Evolutionary conservation across 2,113 vertebrate genomes (phyloP).

Genomic region (Cettia cetti): DNA sequence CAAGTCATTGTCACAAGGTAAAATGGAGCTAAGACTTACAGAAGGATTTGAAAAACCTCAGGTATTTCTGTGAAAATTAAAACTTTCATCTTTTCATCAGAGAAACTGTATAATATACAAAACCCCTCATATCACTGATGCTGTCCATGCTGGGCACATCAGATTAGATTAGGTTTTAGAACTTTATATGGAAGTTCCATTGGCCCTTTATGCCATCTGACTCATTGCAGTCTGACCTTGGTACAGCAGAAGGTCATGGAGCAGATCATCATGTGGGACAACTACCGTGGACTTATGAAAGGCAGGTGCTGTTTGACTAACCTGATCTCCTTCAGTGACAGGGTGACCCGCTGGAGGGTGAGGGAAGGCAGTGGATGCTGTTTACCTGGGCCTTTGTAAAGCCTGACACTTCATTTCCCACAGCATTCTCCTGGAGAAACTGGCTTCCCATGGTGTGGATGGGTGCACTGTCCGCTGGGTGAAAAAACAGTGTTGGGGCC

Average conservation of each 20-base stretch:
- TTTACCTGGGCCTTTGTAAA: neutral
- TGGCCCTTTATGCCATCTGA: neutral
- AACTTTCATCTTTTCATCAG: neutral
- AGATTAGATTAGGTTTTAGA: neutral
- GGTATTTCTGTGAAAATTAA: slow-evolving; percentile 5
- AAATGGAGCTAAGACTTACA: neutral
- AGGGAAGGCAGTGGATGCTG: neutral
- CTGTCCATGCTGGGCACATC: neutral
- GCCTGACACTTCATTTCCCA: neutral
- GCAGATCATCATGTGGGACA: neutral
- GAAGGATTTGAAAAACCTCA: neutral
- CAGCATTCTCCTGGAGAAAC: neutral
- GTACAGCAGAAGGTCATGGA: neutral
- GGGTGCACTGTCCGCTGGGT: neutral
- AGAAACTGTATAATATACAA: neutral
- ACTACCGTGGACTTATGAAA: neutral
- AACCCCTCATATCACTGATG: neutral
- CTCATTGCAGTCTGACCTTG: neutral
- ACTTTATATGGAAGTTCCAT: neutral
- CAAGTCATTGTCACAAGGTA: slow-evolving; percentile 28
- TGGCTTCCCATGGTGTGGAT: neutral
- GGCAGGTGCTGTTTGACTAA: neutral
- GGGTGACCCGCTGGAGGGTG: rapidly evolving
- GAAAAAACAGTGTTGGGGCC: neutral
- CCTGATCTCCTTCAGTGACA: neutral